Conservation (phyloP, 2,888 invertebrate species). For the Dasypogon diadema region DNA sequence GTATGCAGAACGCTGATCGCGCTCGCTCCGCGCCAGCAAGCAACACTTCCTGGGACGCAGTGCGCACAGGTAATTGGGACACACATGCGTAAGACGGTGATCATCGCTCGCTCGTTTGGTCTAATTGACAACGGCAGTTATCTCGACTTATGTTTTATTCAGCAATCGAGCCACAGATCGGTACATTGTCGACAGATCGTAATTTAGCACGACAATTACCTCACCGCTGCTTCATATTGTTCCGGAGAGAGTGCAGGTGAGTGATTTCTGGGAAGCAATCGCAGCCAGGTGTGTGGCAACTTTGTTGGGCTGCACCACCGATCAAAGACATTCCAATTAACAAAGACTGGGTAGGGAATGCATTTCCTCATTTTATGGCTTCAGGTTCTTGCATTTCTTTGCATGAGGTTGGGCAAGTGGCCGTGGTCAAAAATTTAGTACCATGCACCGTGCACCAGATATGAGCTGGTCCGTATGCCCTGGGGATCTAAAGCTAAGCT, state of each 20-base stretch:
- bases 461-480: constrained; percentile 6
- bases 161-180: constrained; percentile 11
- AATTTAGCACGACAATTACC: constrained; percentile 6
- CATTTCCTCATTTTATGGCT: constrained; percentile 18
- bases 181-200: constrained; percentile 15
- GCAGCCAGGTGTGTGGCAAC: constrained; percentile 7
- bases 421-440: constrained; percentile 19
- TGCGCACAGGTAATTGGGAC: neutral
- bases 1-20: neutral
- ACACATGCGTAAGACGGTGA: constrained; percentile 7
- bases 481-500: constrained; percentile 14
- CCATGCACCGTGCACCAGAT: neutral
- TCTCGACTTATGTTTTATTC: constrained; percentile 7
- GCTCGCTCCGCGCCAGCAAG: neutral
- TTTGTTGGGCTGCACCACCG: neutral
- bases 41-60: neutral
- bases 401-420: constrained; percentile 13
- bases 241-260: constrained; percentile 23
- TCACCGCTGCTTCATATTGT: neutral
- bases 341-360: constrained; percentile 5
- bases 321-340: constrained; percentile 2
- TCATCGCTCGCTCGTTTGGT: neutral
- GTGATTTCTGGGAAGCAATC: constrained; percentile 18
- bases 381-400: constrained; percentile 6
- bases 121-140: neutral